Conservation (phyloP, 2,797 vertebrate genomes). For the Pseudochromis fuscus region DNA sequence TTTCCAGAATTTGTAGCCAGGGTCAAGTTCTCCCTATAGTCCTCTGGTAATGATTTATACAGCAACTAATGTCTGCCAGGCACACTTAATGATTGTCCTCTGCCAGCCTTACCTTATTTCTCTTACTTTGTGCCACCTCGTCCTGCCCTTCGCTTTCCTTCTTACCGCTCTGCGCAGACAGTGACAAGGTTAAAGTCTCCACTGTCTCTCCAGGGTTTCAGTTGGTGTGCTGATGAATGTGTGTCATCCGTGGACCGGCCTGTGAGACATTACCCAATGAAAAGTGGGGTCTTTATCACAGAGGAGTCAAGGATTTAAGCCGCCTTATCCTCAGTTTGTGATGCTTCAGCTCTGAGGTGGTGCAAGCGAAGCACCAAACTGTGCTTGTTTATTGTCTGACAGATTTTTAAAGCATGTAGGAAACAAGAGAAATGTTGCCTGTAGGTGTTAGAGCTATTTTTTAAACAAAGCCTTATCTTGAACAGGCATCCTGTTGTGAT, state of each 20-base stretch:
- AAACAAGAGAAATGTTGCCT: background rate
- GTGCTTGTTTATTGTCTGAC: constrained; percentile 9
- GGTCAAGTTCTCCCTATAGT: constrained; percentile 71
- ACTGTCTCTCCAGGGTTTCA: constrained; percentile 63
- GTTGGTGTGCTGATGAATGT: constrained; percentile 69
- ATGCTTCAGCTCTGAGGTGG: constrained; percentile 22
- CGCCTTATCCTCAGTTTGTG: constrained; percentile 6
- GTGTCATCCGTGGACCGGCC: constrained; percentile 58
- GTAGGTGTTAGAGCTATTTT: background rate
- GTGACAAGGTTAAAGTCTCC: constrained; percentile 74
- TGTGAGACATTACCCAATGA: constrained; percentile 55
- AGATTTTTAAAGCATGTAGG: constrained; percentile 2
- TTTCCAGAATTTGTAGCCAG: constrained; percentile 58
- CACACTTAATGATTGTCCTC: constrained; percentile 71
- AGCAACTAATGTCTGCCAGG: constrained; percentile 68
- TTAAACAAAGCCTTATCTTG: constrained; percentile 12
- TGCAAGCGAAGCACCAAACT: constrained; percentile 16
- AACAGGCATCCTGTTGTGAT: constrained; percentile 38
- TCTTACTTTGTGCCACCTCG: constrained; percentile 60
- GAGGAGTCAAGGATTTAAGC: constrained; percentile 48
- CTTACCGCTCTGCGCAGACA: constrained; percentile 57
- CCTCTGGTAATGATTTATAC: constrained; percentile 73
- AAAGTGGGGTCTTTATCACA: constrained; percentile 53
- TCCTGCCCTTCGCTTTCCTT: constrained; percentile 46
- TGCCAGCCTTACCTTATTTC: constrained; percentile 63